phyloP scores from a whole-genome alignment of 2,797 vertebrate species.

The Iguana delicatissima region DNA sequence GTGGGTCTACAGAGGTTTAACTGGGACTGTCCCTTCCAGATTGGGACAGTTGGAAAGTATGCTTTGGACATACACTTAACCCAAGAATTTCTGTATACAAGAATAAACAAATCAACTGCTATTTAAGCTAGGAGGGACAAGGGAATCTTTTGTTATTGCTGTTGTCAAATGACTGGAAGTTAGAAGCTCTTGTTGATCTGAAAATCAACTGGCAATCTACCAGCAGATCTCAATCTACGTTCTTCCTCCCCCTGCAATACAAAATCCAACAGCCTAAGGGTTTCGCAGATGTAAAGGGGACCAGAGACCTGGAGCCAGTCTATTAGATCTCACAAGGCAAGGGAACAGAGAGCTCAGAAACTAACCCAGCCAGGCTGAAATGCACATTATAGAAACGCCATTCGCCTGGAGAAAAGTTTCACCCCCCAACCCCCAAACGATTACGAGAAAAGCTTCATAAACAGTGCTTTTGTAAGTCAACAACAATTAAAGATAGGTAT shows the following conservation, averaged over 20 bases:
- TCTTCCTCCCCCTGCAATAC: not conserved
- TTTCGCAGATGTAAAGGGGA: not conserved
- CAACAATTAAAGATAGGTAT: not conserved
- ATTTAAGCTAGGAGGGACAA: not conserved
- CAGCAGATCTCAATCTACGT: not conserved
- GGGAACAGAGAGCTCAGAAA: not conserved
- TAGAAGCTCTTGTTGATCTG: not conserved
- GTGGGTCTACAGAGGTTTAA: too few relatives aligned
- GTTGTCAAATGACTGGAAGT: not conserved
- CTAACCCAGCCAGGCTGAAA: not conserved
- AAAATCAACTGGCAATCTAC: not conserved
- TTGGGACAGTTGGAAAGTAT: too few relatives aligned
- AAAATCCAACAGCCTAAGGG: not conserved
- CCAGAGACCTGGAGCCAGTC: too few relatives aligned
- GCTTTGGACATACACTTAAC: too few relatives aligned
- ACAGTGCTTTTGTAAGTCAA: not conserved
- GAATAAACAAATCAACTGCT: too few relatives aligned
- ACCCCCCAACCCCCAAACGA: not conserved
- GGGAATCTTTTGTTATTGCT: not conserved
- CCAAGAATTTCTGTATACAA: too few relatives aligned
- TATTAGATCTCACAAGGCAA: too few relatives aligned
- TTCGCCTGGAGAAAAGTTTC: not conserved
- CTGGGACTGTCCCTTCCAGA: too few relatives aligned
- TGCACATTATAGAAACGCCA: not conserved
- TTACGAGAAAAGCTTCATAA: not conserved